phyloP scores from a whole-genome alignment of 1,140 invertebrate genomes.

The Hetaerina americana region DNA sequence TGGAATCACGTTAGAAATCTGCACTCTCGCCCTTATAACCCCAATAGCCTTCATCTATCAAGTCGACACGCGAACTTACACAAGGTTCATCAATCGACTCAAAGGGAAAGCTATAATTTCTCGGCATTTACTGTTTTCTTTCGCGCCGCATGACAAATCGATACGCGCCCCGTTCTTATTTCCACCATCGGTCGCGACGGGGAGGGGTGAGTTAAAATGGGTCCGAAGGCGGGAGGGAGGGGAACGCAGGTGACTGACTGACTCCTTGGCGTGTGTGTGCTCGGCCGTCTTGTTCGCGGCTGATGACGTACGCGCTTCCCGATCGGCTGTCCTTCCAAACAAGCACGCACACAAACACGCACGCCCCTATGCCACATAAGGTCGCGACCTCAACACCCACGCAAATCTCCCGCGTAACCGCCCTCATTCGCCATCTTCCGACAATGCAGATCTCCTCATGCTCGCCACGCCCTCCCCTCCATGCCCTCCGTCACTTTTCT shows the following conservation, averaged over 20 bases:
- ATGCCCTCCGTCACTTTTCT: neutral
- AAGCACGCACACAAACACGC: too few species aligned
- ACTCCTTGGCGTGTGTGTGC: too few species aligned
- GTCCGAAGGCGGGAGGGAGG: too few species aligned
- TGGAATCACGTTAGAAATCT: neutral
- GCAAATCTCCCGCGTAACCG: neutral
- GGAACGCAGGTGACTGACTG: neutral
- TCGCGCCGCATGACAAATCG: neutral
- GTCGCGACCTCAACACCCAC: neutral
- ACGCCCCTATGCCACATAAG: neutral
- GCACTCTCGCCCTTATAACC: neutral
- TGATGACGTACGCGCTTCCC: neutral
- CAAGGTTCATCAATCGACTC: neutral
- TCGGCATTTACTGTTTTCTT: neutral
- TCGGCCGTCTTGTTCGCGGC: neutral
- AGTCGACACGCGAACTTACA: neutral
- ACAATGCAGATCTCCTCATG: too few species aligned
- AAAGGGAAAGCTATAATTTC: neutral
- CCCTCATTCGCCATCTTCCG: neutral
- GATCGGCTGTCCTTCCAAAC: neutral
- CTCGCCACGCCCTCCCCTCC: neutral
- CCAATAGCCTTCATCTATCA: neutral
- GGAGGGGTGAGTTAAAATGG: too few species aligned
- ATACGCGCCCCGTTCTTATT: neutral
- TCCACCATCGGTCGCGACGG: too few species aligned